Conservation (phyloP, 2,797 vertebrate species). For the Syndactyla subalaris region DNA sequence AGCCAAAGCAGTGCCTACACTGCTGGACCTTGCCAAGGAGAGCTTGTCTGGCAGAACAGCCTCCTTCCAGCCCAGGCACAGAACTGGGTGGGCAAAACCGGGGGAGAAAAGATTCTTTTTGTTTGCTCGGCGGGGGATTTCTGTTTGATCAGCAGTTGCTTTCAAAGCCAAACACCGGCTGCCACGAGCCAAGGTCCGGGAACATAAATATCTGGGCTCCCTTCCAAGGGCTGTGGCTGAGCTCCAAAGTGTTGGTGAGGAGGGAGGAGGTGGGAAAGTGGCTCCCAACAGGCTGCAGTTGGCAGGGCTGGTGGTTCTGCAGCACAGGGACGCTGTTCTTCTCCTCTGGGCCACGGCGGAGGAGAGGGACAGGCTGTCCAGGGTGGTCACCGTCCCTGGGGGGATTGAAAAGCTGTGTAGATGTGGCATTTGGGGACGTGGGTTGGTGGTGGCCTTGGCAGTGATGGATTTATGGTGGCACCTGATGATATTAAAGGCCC, state of each 20-base stretch:
- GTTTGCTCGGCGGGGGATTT: conserved; percentile 35
- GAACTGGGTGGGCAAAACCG: background rate
- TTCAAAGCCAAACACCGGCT: conserved; percentile 46
- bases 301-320: background rate
- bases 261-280: conserved; percentile 20
- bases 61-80: background rate
- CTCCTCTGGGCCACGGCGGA: background rate
- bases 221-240: conserved; percentile 21
- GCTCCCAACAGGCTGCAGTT: background rate
- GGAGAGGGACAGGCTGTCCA: background rate
- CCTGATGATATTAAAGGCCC: background rate
- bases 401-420: rapidly evolving
- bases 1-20: background rate
- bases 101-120: conserved; percentile 22
- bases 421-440: background rate
- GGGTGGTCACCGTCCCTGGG: background rate
- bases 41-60: background rate
- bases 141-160: conserved; percentile 64
- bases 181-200: conserved; percentile 38
- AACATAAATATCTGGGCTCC: conserved; percentile 43
- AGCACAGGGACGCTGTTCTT: background rate
- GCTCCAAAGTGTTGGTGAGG: background rate
- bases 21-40: background rate
- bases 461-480: background rate
- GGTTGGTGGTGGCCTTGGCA: background rate